These are phyloP conservation scores for Drosophila pseudotalamancana DNA, from an alignment of 2,888 invertebrate genomes.

Conservation along the genomic window DNA sequence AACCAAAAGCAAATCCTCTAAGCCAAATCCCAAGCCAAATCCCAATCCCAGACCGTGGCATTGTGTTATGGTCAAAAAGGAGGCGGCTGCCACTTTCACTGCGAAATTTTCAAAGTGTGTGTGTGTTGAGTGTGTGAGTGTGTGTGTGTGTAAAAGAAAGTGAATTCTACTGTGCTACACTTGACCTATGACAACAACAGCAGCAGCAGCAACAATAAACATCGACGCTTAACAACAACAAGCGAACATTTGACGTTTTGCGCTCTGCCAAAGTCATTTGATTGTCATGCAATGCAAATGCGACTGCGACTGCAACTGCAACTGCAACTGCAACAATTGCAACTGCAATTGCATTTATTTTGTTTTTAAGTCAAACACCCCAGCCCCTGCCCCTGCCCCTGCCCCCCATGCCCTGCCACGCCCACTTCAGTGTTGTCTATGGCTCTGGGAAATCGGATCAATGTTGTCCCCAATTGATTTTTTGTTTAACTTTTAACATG, in stretches of 20 bases:
- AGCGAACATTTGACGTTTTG: conserved; percentile 63
- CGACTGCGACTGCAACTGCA: conserved; percentile 16
- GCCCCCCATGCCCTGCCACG: conserved; percentile 23
- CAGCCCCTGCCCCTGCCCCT: neutral
- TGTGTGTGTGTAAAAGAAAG: conserved; percentile 67
- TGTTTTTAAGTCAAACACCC: conserved; percentile 4
- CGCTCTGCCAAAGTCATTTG: conserved; percentile 56
- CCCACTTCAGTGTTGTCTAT: conserved; percentile 27
- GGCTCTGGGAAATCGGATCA: conserved; percentile 63
- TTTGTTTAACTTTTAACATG: conserved; percentile 74
- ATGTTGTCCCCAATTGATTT: conserved; percentile 78
- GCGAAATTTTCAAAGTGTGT: conserved; percentile 40
- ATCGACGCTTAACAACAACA: conserved; percentile 32
- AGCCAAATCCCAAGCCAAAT: neutral
- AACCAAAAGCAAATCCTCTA: conserved; percentile 1
- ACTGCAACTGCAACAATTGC: conserved; percentile 28
- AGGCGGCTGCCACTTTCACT: conserved; percentile 65
- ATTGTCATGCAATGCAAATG: conserved; percentile 70
- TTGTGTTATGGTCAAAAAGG: conserved; percentile 66
- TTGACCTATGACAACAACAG: conserved; percentile 75
- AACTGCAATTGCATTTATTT: conserved; percentile 8
- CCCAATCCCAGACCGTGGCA: conserved; percentile 13
- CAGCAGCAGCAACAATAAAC: conserved; percentile 30
- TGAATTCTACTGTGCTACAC: conserved; percentile 78
- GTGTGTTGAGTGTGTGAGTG: conserved; percentile 16